Base-by-base conservation (phyloP, 2,888 invertebrate species). In the Chloroclystis v-ata region DNA sequence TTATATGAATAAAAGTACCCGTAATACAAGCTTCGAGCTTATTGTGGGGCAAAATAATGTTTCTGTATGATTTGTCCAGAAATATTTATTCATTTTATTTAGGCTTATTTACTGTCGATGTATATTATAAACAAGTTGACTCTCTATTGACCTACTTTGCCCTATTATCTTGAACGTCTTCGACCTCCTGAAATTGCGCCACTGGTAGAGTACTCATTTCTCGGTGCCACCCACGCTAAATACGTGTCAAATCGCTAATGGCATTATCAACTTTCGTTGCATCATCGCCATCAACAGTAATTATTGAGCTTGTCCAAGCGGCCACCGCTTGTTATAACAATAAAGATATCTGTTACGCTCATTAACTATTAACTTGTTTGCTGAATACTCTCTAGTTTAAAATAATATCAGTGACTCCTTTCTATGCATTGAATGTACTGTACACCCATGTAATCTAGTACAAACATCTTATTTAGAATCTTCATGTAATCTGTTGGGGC, bases 221-320 rank as follows among this genome's bases (percentile, higher is more conserved):
- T 69, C 65, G 55, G 69, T 69, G 74, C 59, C 78, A 77, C 82
- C 82, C 79, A 82, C 82, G 70, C 74, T 71, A 67, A 72, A 70
- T 71, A 82, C 84, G 83, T 85, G 84, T 83, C 80, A 80, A 79
- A 80, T 78, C 72, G 80, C 75, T 80, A 78, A 79, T 76, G 75
- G 72, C 73, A 77, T 82, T 82, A 86, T 84, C 83, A 81, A 78
- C 82, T 83, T 82, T 84, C 78, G 61, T 86, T 84, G 78, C 84
- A 80, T 84, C 82, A 84, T 75, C 74, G 59, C 63, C 74, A 69
- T 71, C 68, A 61, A 58, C 65, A 67, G 69, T 70, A 75, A 77
- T 80, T 76, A 75, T 64, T 70, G 59, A 72, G 73, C 76, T 79
- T 79, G 75, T 73, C 70, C 72, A 69, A 61, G 62, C 61, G 63